Evolutionary conservation across 2,797 vertebrate genomes (phyloP).

Genomic region (Aulostomus chinensis): DNA sequence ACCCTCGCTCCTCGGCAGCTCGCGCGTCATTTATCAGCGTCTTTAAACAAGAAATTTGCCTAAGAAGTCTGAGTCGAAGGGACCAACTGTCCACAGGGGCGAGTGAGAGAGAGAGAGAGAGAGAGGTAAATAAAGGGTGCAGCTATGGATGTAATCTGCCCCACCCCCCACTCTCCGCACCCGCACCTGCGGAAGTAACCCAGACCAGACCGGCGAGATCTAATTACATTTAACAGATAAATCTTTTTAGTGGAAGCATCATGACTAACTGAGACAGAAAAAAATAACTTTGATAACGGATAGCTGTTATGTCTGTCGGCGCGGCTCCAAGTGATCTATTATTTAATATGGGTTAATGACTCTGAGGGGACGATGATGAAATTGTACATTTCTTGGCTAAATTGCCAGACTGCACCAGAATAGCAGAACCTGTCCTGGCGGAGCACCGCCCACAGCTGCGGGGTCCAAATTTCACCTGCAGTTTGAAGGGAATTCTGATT

Average conservation of each 20-base stretch:
- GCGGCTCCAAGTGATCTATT: slow-evolving; percentile 29
- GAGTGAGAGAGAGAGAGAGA: too few relatives aligned
- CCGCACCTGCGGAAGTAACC: slow-evolving; percentile 31
- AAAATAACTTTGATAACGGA: slow-evolving; percentile 5
- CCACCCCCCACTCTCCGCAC: too few relatives aligned
- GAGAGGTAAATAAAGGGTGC: slow-evolving; percentile 9
- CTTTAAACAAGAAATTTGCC: slow-evolving; percentile 24
- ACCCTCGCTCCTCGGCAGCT: not conserved
- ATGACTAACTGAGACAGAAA: slow-evolving; percentile 5
- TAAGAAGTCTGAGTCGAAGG: slow-evolving; percentile 6
- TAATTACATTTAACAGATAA: slow-evolving; percentile 40
- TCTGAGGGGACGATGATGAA: slow-evolving; percentile 30
- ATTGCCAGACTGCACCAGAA: slow-evolving; percentile 3
- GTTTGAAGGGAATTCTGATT: too few relatives aligned
- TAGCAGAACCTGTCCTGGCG: slow-evolving; percentile 9
- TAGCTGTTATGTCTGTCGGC: slow-evolving; percentile 6
- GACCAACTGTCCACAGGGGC: too few relatives aligned
- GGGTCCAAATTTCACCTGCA: not conserved
- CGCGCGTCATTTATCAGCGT: not conserved
- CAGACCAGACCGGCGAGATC: slow-evolving; percentile 25
- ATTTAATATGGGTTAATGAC: slow-evolving; percentile 35
- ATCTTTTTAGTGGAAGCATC: not conserved
- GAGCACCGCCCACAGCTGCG: slow-evolving; percentile 11
- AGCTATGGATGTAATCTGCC: too few relatives aligned
- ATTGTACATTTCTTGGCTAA: slow-evolving; percentile 12